Percentiles rank a stretch among this genome's conserved stretches.
Conservation (phyloP, 2,797 vertebrate genomes). For the Mastacembelus armatus region DNA sequence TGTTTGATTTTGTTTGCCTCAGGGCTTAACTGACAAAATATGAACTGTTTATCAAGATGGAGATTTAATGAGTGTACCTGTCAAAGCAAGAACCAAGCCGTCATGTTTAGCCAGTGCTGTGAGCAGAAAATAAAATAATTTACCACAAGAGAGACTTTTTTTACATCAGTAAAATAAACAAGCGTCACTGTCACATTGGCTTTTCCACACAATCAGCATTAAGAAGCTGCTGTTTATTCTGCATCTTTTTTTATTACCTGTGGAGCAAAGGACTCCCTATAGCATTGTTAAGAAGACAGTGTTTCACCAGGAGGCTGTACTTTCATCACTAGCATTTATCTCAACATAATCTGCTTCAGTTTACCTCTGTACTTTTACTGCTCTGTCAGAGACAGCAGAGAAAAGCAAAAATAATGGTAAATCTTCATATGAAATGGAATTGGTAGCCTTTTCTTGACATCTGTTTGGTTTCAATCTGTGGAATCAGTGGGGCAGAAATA, state of each 20-base stretch:
- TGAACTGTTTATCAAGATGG: conserved; percentile 37
- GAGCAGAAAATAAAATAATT: conserved; percentile 35
- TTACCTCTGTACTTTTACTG: conserved; percentile 7
- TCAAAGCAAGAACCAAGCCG: conserved; percentile 53
- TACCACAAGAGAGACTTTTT: conserved; percentile 19
- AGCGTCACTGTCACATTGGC: conserved; percentile 26
- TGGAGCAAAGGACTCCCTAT: conserved; percentile 18
- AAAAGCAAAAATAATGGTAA: conserved; percentile 40
- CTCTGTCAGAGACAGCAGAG: conserved; percentile 25
- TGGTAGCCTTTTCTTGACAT: conserved; percentile 58
- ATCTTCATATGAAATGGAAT: conserved; percentile 59
- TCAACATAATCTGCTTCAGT: conserved; percentile 33
- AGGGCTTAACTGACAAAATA: conserved; percentile 29
- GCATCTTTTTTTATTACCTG: conserved; percentile 17
- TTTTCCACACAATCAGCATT: conserved; percentile 12
- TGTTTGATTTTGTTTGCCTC: conserved; percentile 30
- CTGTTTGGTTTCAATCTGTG: conserved; percentile 69
- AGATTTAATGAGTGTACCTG: conserved; percentile 41
- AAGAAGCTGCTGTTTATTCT: conserved; percentile 19
- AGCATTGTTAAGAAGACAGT: conserved; percentile 21
- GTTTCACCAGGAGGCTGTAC: conserved; percentile 12
- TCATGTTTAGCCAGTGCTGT: conserved; percentile 31
- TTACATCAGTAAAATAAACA: conserved; percentile 27
- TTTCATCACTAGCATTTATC: conserved; percentile 37
- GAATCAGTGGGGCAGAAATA: conserved; percentile 61